Percentiles rank a stretch among this genome's conserved stretches.
These are phyloP conservation scores for Cynocephalus volans DNA, from an alignment of 2,113 vertebrate genomes.

Conservation along the genomic window DNA sequence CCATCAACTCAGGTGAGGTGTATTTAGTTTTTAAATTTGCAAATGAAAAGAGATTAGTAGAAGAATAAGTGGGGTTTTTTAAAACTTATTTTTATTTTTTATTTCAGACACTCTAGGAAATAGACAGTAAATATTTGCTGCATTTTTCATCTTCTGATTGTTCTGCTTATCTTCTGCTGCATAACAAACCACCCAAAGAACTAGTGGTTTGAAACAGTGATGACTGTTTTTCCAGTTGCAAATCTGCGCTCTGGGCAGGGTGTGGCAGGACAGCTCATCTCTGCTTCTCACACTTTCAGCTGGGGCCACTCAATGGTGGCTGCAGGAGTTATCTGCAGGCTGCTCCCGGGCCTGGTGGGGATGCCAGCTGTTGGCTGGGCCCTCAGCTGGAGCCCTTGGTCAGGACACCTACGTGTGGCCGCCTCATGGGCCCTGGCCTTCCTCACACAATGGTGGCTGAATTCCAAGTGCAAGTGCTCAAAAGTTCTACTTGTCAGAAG, in stretches of 20 bases:
- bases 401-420: background rate
- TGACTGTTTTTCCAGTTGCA: background rate
- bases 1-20: background rate
- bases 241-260: background rate
- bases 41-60: background rate
- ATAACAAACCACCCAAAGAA: too few relatives aligned
- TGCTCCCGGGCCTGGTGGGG: too few relatives aligned
- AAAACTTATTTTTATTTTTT: background rate
- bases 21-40: background rate
- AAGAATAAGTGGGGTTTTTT: background rate
- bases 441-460: too few relatives aligned
- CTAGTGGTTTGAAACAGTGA: too few relatives aligned
- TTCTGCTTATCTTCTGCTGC: too few relatives aligned
- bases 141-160: too few relatives aligned
- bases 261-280: background rate
- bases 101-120: background rate
- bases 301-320: background rate
- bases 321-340: background rate
- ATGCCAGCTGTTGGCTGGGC: accelerated
- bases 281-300: background rate
- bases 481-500: background rate
- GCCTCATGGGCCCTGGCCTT: background rate
- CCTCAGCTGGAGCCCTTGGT: background rate
- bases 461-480: background rate
- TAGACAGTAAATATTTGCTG: too few relatives aligned